phyloP scores from a whole-genome alignment of 53 echinoderm and acorn worm species.

The Luidia sarsii region DNA sequence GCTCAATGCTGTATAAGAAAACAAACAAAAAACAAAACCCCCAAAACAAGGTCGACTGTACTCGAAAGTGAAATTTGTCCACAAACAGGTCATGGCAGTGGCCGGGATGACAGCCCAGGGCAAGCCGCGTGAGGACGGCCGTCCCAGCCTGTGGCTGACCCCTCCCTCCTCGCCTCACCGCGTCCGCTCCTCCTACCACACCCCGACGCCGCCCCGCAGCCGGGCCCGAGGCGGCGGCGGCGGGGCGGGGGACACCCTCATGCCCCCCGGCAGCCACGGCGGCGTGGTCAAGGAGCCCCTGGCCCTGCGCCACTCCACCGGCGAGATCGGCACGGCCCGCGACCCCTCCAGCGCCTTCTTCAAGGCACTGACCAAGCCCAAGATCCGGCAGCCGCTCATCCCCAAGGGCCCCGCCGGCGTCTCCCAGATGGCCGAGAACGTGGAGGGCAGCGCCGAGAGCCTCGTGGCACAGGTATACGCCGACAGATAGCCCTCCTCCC shows the following conservation, averaged over 20 bases:
- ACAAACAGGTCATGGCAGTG: slow-evolving; percentile 92
- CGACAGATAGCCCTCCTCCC: no score
- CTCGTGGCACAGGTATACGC: slow-evolving; percentile 90
- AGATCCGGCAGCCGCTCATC: slow-evolving; percentile 61
- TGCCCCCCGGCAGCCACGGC: slow-evolving; percentile 60
- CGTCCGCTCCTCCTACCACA: slow-evolving; percentile 93
- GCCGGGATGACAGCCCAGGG: slow-evolving; percentile 94
- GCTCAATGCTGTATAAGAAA: no score
- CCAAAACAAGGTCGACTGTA: no score
- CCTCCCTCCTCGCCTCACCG: slow-evolving; percentile 90
- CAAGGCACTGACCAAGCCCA: slow-evolving; percentile 85
- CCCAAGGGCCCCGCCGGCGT: slow-evolving; percentile 28
- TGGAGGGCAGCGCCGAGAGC: slow-evolving; percentile 95
- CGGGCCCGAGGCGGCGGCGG: slow-evolving; percentile 57
- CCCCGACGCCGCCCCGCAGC: slow-evolving; percentile 70
- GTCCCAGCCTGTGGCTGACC: slow-evolving; percentile 85
- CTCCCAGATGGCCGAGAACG: slow-evolving; percentile 63
- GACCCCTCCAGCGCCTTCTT: slow-evolving; percentile 95
- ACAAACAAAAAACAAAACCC: no score
- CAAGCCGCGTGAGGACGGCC: slow-evolving; percentile 70
- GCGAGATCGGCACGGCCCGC: slow-evolving; percentile 86
- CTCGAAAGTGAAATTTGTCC: slow-evolving; percentile 19
- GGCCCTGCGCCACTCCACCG: slow-evolving; percentile 87
- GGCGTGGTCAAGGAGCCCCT: slow-evolving; percentile 78
- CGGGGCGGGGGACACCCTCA: slow-evolving; percentile 42